Conservation (phyloP, 2,888 invertebrate genomes). For the Mimachlamys varia region DNA sequence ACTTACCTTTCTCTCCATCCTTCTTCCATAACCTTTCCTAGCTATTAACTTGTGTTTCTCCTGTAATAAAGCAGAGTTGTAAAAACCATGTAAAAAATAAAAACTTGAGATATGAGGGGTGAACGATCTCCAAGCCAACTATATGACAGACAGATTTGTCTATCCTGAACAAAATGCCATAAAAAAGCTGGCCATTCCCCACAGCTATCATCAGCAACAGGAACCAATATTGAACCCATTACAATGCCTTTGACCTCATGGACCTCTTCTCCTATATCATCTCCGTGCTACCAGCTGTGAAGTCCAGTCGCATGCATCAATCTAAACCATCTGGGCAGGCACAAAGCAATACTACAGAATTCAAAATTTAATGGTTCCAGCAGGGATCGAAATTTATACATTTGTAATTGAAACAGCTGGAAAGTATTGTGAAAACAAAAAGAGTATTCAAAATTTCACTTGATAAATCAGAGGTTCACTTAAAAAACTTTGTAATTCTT, state of each 20-base stretch:
- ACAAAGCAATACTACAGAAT: background rate
- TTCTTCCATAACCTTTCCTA: background rate
- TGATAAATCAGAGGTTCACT: too few relatives aligned
- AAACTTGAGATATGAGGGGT: constrained; percentile 1
- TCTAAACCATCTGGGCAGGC: background rate
- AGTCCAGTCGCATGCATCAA: background rate
- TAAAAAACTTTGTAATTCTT: too few relatives aligned
- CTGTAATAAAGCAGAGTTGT: background rate
- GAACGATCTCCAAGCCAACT: background rate
- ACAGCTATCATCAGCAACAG: background rate
- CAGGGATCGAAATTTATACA: too few relatives aligned
- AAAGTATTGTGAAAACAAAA: too few relatives aligned
- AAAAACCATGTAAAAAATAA: background rate
- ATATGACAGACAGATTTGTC: background rate
- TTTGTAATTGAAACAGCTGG: too few relatives aligned
- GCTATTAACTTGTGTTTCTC: background rate
- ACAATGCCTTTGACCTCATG: background rate
- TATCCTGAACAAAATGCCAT: background rate
- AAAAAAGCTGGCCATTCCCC: constrained; percentile 1
- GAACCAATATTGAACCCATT: background rate
- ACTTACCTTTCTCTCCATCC: background rate
- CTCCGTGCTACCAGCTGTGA: background rate
- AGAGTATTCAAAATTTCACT: too few relatives aligned
- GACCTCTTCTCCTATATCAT: background rate
- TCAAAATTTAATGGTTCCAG: background rate